phyloP scores from a whole-genome alignment of 30 jellyfish, hydroid and myxozoan genomes.

The Hydractinia echinata region DNA sequence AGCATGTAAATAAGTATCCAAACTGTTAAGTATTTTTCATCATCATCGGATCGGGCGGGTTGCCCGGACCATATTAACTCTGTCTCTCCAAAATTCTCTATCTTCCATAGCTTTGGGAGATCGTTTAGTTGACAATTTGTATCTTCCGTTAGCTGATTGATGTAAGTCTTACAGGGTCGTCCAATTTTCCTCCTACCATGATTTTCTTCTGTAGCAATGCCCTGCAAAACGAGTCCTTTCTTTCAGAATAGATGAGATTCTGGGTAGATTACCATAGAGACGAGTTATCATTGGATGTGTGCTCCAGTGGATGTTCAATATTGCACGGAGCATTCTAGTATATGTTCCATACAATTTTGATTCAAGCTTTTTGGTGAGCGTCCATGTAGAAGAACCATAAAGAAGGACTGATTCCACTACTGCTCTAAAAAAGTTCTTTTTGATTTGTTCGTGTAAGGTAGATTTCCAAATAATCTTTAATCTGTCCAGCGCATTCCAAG shows the following conservation, averaged over 20 bases:
- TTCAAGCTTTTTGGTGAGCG: conserved; percentile 43
- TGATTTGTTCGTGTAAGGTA: conserved; percentile 9
- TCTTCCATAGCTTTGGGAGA: not conserved
- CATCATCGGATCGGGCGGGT: too few species aligned
- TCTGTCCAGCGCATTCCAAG: conserved; percentile 26
- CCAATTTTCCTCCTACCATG: conserved; percentile 21
- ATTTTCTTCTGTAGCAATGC: conserved; percentile 34
- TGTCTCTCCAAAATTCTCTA: not conserved
- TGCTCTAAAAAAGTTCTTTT: conserved; percentile 29
- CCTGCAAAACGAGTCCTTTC: conserved; percentile 41
- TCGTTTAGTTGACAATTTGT: not conserved
- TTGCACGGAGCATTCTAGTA: conserved; percentile 17
- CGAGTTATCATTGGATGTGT: not conserved
- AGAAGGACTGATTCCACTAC: conserved; percentile 42
- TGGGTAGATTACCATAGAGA: conserved; percentile 18
- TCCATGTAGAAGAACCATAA: conserved; percentile 39
- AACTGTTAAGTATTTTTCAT: too few species aligned
- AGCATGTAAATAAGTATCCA: too few species aligned
- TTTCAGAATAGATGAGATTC: not conserved
- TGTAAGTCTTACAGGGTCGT: conserved; percentile 1
- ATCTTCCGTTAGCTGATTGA: not conserved
- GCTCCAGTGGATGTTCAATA: conserved; percentile 33
- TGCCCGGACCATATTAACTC: not conserved
- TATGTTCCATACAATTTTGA: conserved; percentile 30
- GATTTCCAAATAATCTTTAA: conserved; percentile 28